A percentile compares a stretch with the other conserved stretches of the same genome.
These are phyloP conservation scores for Nephrotoma guestfalica DNA, from an alignment of 2,888 invertebrate genomes.

Conservation along the genomic window DNA sequence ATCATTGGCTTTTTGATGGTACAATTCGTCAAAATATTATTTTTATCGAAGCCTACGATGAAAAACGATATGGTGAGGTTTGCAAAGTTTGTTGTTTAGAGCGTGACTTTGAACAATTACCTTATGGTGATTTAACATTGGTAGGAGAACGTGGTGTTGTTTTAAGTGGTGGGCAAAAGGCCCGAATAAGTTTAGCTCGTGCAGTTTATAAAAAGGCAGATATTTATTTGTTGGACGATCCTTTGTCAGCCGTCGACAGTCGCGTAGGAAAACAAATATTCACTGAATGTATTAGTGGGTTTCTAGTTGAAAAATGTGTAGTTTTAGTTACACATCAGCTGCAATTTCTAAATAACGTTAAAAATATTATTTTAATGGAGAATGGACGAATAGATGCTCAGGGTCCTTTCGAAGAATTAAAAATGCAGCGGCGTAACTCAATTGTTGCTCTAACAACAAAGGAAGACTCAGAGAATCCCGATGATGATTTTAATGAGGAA, in stretches of 20 bases:
- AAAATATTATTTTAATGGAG: conserved; percentile 39
- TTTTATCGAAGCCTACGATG: conserved; percentile 61
- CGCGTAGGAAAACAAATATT: conserved; percentile 63
- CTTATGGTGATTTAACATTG: conserved; percentile 35
- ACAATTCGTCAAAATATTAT: conserved; percentile 85
- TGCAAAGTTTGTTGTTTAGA: conserved; percentile 44
- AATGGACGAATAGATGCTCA: conserved; percentile 29
- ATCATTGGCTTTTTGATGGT: conserved; percentile 68
- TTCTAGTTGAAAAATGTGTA: conserved; percentile 45
- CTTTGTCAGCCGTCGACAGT: conserved; percentile 62
- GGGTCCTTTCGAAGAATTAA: conserved; percentile 32
- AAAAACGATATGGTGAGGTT: conserved; percentile 34
- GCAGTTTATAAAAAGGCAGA: conserved; percentile 62
- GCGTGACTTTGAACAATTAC: conserved; percentile 48
- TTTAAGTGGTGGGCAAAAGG: conserved; percentile 61
- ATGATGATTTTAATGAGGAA: conserved; percentile 16
- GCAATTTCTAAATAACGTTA: conserved; percentile 43
- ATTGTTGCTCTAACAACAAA: conserved; percentile 21
- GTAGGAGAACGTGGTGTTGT: conserved; percentile 55
- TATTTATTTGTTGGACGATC: conserved; percentile 64
- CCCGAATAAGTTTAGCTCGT: conserved; percentile 58
- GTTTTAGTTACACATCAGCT: conserved; percentile 58
- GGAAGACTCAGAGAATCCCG: conserved; percentile 17
- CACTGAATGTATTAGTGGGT: conserved; percentile 49
- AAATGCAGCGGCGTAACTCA: conserved; percentile 39